These are phyloP conservation scores for Diarsia mendica DNA, from an alignment of 2,888 invertebrate species.

Conservation along the genomic window DNA sequence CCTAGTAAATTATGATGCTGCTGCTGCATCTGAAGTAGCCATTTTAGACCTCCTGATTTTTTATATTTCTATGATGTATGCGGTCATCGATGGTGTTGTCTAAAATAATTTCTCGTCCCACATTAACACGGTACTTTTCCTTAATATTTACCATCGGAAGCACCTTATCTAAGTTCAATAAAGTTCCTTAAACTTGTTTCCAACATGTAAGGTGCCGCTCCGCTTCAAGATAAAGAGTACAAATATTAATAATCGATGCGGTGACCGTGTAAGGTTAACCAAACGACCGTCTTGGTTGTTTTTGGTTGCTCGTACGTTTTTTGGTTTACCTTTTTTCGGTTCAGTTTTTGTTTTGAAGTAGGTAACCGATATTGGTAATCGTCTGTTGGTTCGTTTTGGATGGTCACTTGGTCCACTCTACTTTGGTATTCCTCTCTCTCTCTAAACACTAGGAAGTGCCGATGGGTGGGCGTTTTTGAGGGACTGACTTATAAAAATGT, in stretches of 20 bases:
- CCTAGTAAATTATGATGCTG: too few relatives aligned
- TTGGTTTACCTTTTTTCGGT: constrained; percentile 17
- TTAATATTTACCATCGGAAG: constrained; percentile 60
- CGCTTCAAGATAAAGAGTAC: constrained; percentile 54
- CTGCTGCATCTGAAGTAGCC: too few relatives aligned
- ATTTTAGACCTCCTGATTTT: too few relatives aligned
- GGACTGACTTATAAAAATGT: too few relatives aligned
- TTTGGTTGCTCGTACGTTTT: constrained; percentile 30
- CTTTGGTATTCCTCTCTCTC: too few relatives aligned
- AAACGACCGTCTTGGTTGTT: constrained; percentile 38
- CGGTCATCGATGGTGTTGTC: too few relatives aligned
- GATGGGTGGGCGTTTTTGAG: too few relatives aligned
- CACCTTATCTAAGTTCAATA: constrained; percentile 64
- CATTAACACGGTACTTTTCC: constrained; percentile 12
- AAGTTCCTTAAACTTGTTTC: constrained; percentile 41
- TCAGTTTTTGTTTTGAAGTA: constrained; percentile 13
- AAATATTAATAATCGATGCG: constrained; percentile 63
- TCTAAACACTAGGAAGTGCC: too few relatives aligned
- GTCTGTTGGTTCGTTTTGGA: not conserved
- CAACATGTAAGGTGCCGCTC: constrained; percentile 62
- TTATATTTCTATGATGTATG: too few relatives aligned
- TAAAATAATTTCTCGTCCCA: not conserved
- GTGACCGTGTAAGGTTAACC: constrained; percentile 52
- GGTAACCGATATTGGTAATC: constrained; percentile 7
- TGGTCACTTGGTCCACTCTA: not conserved